phyloP scores from a whole-genome alignment of 2,797 vertebrate species.

The Cheirogaleus major region DNA sequence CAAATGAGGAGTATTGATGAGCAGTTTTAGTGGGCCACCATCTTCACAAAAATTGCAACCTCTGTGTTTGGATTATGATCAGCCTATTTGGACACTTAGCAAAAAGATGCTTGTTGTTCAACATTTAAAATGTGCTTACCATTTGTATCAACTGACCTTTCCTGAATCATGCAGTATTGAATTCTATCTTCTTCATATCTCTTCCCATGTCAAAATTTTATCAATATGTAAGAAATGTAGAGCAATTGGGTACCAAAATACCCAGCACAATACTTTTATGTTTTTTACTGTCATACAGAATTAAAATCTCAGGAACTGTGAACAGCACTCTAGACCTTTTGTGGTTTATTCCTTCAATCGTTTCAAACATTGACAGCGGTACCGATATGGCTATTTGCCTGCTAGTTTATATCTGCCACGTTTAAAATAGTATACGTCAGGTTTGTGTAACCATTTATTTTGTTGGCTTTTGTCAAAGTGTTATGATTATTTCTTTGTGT shows the following conservation, averaged over 20 bases:
- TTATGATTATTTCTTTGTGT: conserved; percentile 42
- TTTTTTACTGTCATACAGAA: neutral
- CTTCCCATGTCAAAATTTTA: neutral
- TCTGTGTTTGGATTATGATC: conserved; percentile 5
- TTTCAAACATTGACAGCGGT: neutral
- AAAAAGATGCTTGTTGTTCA: conserved; percentile 17
- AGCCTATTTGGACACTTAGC: neutral
- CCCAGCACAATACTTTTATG: neutral
- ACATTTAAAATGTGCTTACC: neutral
- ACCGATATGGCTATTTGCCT: neutral
- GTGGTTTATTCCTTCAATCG: neutral
- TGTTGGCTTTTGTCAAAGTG: conserved; percentile 15
- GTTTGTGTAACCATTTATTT: conserved; percentile 24
- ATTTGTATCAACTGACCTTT: neutral
- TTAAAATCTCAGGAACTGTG: neutral
- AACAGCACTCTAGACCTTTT: neutral
- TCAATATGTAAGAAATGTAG: neutral
- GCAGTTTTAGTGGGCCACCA: neutral
- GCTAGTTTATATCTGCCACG: neutral
- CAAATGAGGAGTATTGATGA: neutral
- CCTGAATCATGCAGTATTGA: neutral
- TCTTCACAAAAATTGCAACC: neutral
- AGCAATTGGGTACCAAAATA: neutral
- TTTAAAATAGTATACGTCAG: neutral
- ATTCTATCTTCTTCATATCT: neutral